Percentiles rank a stretch among this genome's conserved stretches.
Conservation (phyloP, 2,888 invertebrate species). For the Callosobruchus maculatus region DNA sequence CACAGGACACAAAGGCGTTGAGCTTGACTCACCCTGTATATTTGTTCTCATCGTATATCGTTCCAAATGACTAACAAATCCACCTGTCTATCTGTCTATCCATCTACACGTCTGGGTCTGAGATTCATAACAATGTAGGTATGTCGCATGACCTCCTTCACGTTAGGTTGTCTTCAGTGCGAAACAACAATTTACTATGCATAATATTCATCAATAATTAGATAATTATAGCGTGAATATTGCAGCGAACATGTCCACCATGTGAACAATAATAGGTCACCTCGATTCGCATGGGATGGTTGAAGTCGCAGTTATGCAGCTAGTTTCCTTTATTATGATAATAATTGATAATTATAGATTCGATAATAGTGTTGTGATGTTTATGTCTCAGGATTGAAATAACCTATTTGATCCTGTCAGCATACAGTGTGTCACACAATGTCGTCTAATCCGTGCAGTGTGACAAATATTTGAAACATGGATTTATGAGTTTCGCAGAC, state of each 20-base stretch:
- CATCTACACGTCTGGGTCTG: no score
- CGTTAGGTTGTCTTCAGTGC: neutral
- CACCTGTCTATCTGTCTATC: no score
- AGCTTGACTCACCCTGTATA: no score
- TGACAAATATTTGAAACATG: no score
- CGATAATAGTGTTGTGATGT: neutral
- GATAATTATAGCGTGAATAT: neutral
- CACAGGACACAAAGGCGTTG: no score
- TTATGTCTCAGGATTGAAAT: neutral
- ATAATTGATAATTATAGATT: neutral
- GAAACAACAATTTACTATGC: neutral
- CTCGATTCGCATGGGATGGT: neutral
- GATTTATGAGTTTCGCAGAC: no score
- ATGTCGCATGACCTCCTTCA: neutral
- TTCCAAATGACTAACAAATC: no score
- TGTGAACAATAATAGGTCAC: neutral
- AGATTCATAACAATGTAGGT: no score
- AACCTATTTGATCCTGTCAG: neutral
- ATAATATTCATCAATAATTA: neutral
- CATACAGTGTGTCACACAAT: neutral
- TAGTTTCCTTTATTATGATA: neutral
- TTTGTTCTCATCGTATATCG: no score
- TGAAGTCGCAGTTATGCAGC: neutral
- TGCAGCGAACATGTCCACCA: neutral
- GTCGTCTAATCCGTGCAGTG: no score